phyloP scores from a whole-genome alignment of 2,113 vertebrate species.

The Aegotheles bennettii region DNA sequence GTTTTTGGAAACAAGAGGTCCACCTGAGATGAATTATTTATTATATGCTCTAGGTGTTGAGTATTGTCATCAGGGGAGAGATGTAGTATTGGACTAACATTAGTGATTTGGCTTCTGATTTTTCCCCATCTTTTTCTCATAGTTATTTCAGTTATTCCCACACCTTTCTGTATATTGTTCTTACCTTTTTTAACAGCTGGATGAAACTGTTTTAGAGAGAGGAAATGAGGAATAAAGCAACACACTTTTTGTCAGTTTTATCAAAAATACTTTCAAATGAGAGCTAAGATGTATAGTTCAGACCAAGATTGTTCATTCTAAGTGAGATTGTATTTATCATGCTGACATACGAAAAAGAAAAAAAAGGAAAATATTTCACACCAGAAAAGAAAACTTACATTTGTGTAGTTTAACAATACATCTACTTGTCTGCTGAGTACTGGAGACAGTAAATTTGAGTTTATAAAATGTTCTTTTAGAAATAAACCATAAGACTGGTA shows the following conservation, averaged over 20 bases:
- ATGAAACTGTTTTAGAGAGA: neutral
- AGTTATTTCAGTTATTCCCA: too few species aligned
- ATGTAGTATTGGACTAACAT: neutral
- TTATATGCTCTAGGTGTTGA: neutral
- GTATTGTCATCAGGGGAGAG: neutral
- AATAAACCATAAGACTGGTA: neutral
- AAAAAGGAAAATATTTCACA: neutral
- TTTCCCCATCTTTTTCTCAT: neutral
- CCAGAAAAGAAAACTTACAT: neutral
- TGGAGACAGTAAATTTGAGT: neutral
- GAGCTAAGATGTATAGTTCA: neutral
- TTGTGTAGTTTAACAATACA: neutral
- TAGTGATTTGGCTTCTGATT: neutral
- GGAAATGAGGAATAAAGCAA: neutral
- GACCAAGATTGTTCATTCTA: neutral
- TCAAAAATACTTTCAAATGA: neutral
- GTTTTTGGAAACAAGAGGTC: neutral
- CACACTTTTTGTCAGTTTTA: neutral
- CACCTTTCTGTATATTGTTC: neutral
- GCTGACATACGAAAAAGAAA: neutral
- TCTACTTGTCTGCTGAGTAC: neutral
- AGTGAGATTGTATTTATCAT: neutral
- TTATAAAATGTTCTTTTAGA: neutral
- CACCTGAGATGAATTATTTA: neutral
- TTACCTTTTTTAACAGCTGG: neutral